Conservation (phyloP, 2,888 invertebrate species). For the Lasioglossum calceatum region DNA sequence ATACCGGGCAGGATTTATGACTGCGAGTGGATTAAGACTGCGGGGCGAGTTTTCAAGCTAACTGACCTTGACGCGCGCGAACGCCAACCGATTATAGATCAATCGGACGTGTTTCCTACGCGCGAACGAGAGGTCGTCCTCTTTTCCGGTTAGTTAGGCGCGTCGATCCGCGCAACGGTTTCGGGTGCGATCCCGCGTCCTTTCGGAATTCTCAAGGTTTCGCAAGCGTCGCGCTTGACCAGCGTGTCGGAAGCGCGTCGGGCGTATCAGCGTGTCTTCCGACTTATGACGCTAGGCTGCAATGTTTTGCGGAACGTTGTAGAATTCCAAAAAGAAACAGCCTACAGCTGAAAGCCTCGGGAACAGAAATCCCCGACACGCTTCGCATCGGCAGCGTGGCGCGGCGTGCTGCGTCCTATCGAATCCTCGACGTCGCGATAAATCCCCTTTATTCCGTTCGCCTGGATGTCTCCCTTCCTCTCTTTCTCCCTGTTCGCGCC, state of each 20-base stretch:
- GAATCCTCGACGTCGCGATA: slow-evolving; percentile 56
- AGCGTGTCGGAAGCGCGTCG: neutral
- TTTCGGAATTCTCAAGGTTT: neutral
- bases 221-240: neutral
- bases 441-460: slow-evolving; percentile 49
- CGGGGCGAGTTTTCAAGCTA: slow-evolving; percentile 46
- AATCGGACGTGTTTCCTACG: slow-evolving; percentile 23
- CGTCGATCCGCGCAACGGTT: neutral
- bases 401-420: slow-evolving; percentile 14
- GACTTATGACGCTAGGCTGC: neutral
- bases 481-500: slow-evolving; percentile 38
- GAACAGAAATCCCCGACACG: neutral
- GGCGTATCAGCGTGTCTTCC: neutral
- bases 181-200: no score
- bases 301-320: neutral
- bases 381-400: neutral
- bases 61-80: slow-evolving; percentile 61
- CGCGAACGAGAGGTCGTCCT: neutral
- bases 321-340: neutral
- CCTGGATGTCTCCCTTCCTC: neutral
- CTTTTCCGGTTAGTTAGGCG: neutral
- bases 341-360: neutral
- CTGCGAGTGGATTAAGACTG: slow-evolving; percentile 57
- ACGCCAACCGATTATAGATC: slow-evolving; percentile 53
- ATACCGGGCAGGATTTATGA: slow-evolving; percentile 58